phyloP scores from a whole-genome alignment of 2,888 invertebrate genomes.

The Bruchidius siliquastri region DNA sequence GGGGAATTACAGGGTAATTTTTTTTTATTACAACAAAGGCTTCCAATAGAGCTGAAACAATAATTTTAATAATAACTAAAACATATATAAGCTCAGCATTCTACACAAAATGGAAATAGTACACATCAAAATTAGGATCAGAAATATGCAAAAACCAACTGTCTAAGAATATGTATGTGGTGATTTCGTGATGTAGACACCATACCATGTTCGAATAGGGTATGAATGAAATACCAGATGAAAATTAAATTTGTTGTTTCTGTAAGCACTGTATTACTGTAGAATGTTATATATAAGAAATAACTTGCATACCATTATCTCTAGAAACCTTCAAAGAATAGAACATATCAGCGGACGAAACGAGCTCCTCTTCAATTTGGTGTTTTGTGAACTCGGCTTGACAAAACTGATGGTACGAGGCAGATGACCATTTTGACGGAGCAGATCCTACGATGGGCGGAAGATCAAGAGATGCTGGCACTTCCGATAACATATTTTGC shows the following conservation, averaged over 20 bases:
- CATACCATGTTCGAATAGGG: too few species aligned
- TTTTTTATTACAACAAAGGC: constrained; percentile 75
- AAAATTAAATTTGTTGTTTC: too few species aligned
- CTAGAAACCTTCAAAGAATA: constrained; percentile 77
- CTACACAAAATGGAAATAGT: too few species aligned
- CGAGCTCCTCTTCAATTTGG: constrained; percentile 56
- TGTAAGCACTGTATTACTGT: too few species aligned
- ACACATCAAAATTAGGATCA: too few species aligned
- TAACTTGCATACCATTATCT: constrained; percentile 52
- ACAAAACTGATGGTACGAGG: constrained; percentile 64
- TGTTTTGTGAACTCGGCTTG: constrained; percentile 51
- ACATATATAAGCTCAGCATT: too few species aligned
- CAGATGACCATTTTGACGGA: constrained; percentile 65
- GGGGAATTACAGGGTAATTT: constrained; percentile 74
- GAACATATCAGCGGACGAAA: constrained; percentile 61
- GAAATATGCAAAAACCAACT: too few species aligned
- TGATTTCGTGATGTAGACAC: too few species aligned
- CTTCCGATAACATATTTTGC: constrained; percentile 35
- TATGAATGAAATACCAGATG: too few species aligned
- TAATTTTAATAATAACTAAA: constrained; percentile 11
- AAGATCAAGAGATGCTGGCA: constrained; percentile 39
- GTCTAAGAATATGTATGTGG: too few species aligned
- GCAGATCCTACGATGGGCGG: constrained; percentile 55
- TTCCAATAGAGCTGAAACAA: constrained; percentile 63
- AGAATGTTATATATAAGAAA: too few species aligned